Evolutionary conservation across 1,140 invertebrate genomes (phyloP).

Genomic region (Hycleus cichorii): DNA sequence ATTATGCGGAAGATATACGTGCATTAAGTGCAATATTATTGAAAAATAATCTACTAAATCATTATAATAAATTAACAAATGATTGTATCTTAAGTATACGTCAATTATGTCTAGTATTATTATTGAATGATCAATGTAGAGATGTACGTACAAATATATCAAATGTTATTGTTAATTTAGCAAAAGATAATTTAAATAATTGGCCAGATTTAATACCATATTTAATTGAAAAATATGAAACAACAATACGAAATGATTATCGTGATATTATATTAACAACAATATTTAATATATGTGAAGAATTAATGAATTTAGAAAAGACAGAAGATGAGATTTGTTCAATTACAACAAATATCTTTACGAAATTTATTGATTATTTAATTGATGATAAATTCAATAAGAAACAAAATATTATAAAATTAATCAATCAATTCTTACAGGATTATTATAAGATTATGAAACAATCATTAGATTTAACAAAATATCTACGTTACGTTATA

Average conservation of each 20-base stretch:
- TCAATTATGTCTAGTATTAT: conserved; percentile 27
- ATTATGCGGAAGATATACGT: conserved; percentile 34
- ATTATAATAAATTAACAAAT: conserved; percentile 25
- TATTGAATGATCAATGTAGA: conserved; percentile 34
- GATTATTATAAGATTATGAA: conserved; percentile 33
- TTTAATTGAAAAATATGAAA: conserved; percentile 28
- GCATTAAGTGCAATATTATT: conserved; percentile 35
- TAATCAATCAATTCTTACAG: conserved; percentile 37
- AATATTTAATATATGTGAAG: conserved; percentile 36
- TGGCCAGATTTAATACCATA: conserved; percentile 34
- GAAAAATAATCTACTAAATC: conserved; percentile 35
- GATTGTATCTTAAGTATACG: conserved; percentile 28
- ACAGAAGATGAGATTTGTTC: conserved; percentile 30
- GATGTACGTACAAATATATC: conserved; percentile 35
- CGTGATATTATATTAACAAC: conserved; percentile 36
- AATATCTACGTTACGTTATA: conserved; percentile 35
- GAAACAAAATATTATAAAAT: conserved; percentile 24
- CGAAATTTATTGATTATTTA: conserved; percentile 28
- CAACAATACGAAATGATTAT: conserved; percentile 23
- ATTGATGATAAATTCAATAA: conserved; percentile 26
- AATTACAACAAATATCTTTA: conserved; percentile 30
- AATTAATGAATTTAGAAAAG: conserved; percentile 29
- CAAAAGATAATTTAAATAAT: conserved; percentile 31
- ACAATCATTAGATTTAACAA: conserved; percentile 26
- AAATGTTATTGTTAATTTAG: conserved; percentile 32